Base-by-base conservation (phyloP, 2,888 invertebrate species). In the Drosophila fulvimacula region DNA sequence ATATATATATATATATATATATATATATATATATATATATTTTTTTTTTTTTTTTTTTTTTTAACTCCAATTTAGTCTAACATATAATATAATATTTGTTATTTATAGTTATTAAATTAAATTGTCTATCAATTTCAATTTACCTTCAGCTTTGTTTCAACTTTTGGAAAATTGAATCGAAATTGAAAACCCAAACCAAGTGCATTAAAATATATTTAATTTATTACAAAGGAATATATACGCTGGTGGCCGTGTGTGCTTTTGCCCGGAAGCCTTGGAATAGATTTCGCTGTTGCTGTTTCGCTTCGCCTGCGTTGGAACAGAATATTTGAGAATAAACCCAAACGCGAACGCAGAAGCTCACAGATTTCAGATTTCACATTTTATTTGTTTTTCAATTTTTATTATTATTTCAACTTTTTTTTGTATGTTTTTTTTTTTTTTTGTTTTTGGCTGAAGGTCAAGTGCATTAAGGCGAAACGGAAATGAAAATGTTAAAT, bases 381-480 rank as follows among this genome's bases (percentile, higher is more conserved):
- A 36, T 51, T 21, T 17, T 53, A 55, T 64, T 41, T 39, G 17
- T 51, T 32, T 34, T 51, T 51, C 30, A 36, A 41, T 21, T 67
- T 44, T 32, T 39, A 19, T 27, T 61, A 48, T 27, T 53, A 48
- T 34, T 62, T 21, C 2, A 11, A 10, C 21, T 11, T 21, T 27
- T 24, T 36, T 52, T 38, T 41, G 57, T n/a, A 6, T 30, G 32
- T 30, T 15, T 24, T 38, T 36, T 52, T 19, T 27, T 34, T 21
- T 38, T 30, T 30, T 38, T 46, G 57, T n/a, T 61, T 48, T 49
- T 56, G 72, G 66, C 58, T 73, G 82, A 83, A 88, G 83, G 83
- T 83, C 88, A 83, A 86, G 88, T 88, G 88, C 88, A 88, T 88
- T 88, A 88, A 86, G 83, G 88, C 82, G 88, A 84, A 82, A 87